These are phyloP conservation scores for Bhutanitis thaidina DNA, from an alignment of 2,888 invertebrate genomes.

Conservation along the genomic window DNA sequence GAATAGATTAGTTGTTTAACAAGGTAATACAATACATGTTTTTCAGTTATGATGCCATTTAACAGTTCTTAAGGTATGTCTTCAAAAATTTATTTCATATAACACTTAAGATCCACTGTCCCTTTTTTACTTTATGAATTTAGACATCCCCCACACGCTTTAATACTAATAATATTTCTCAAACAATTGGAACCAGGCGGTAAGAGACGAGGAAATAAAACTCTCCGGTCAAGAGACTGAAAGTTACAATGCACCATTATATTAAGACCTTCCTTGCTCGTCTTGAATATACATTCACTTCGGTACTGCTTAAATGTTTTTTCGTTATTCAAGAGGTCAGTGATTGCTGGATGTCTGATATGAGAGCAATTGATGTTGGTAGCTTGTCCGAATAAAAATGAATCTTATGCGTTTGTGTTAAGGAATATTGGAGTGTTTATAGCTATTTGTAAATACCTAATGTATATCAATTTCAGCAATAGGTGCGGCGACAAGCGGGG, in stretches of 20 bases:
- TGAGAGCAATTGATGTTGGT: conserved; percentile 19
- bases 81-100: background rate
- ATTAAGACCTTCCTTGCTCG: conserved; percentile 25
- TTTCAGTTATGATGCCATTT: background rate
- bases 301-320: conserved; percentile 9
- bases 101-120: conserved; percentile 28
- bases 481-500: conserved; percentile 62
- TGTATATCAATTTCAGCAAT: conserved; percentile 76
- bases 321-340: conserved; percentile 34
- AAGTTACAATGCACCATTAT: conserved; percentile 34
- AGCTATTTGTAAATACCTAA: conserved; percentile 38
- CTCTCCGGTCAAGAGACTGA: conserved; percentile 50
- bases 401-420: conserved; percentile 33
- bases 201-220: conserved; percentile 50
- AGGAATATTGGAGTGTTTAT: conserved; percentile 27
- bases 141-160: conserved; percentile 43
- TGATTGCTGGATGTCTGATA: conserved; percentile 35
- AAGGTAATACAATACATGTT: too few species aligned
- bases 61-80: background rate
- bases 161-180: conserved; percentile 61
- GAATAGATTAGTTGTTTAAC: too few species aligned
- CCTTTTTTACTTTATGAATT: conserved; percentile 41
- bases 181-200: conserved; percentile 68
- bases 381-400: conserved; percentile 26
- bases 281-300: conserved; percentile 6